phyloP scores from a whole-genome alignment of 2,113 vertebrate genomes.

The Ginglymostoma cirratum region DNA sequence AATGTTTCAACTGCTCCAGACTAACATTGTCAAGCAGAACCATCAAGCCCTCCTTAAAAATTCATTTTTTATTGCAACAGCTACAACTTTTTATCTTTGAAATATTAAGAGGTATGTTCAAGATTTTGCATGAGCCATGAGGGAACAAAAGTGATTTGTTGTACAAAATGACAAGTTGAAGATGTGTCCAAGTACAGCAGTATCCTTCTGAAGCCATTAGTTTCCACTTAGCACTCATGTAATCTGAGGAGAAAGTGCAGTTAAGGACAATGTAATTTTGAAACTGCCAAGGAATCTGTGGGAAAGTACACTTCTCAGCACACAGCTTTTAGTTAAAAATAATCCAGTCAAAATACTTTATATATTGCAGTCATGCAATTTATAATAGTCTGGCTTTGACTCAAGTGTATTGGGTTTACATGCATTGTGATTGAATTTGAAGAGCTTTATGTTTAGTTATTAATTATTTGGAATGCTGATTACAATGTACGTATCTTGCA shows the following conservation, averaged over 20 bases:
- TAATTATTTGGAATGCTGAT: not conserved
- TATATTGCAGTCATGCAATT: not conserved
- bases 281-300: not conserved
- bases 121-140: not conserved
- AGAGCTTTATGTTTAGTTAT: not conserved
- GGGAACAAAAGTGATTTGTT: not conserved
- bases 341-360: not conserved
- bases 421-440: not conserved
- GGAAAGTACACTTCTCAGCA: not conserved
- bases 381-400: not conserved
- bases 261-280: not conserved
- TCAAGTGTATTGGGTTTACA: not conserved
- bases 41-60: not conserved
- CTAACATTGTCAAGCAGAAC: not conserved
- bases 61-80: not conserved
- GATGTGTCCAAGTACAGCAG: not conserved
- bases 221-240: not conserved
- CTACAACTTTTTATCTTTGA: not conserved
- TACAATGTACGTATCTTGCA: not conserved
- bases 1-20: not conserved
- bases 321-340: not conserved
- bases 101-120: not conserved
- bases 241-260: not conserved
- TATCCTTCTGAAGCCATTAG: not conserved
- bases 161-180: not conserved